phyloP scores from a whole-genome alignment of 2,888 invertebrate genomes.

The Andrena marginata region DNA sequence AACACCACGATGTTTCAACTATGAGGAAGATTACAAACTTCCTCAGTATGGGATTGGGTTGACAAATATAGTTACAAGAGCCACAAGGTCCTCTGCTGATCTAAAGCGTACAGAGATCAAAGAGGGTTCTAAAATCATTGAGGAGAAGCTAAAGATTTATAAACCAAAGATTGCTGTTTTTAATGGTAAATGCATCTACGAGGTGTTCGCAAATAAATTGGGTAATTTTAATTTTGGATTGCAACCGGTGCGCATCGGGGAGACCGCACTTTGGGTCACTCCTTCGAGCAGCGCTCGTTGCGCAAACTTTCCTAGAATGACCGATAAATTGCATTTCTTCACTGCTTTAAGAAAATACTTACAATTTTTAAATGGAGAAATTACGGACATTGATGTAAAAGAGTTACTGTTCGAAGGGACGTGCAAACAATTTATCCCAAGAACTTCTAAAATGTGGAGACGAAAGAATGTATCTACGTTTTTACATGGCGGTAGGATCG shows the following conservation, averaged over 20 bases:
- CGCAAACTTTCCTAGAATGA: conserved; percentile 82
- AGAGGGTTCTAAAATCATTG: conserved; percentile 76
- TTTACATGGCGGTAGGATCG: conserved; percentile 78
- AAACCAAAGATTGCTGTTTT: conserved; percentile 82
- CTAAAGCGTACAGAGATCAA: conserved; percentile 80
- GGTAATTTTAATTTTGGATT: conserved; percentile 80
- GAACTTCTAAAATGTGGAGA: conserved; percentile 82
- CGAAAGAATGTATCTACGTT: conserved; percentile 79
- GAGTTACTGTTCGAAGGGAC: conserved; percentile 81
- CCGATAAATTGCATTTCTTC: conserved; percentile 82
- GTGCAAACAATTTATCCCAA: conserved; percentile 76
- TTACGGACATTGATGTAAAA: conserved; percentile 69
- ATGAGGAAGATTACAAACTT: conserved; percentile 80
- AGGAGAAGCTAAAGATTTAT: conserved; percentile 77
- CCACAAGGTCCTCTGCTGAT: conserved; percentile 82
- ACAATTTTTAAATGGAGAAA: conserved; percentile 77
- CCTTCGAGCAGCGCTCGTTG: conserved; percentile 84
- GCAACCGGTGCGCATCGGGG: conserved; percentile 76
- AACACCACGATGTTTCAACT: conserved; percentile 75
- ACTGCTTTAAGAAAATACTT: conserved; percentile 80
- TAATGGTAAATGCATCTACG: conserved; percentile 83
- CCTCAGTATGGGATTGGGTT: conserved; percentile 79
- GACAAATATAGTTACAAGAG: conserved; percentile 81
- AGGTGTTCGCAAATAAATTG: conserved; percentile 77
- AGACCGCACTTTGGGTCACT: conserved; percentile 82